Evolutionary conservation across 1,140 invertebrate species (phyloP).

Genomic region (Paraescarpia echinospica): DNA sequence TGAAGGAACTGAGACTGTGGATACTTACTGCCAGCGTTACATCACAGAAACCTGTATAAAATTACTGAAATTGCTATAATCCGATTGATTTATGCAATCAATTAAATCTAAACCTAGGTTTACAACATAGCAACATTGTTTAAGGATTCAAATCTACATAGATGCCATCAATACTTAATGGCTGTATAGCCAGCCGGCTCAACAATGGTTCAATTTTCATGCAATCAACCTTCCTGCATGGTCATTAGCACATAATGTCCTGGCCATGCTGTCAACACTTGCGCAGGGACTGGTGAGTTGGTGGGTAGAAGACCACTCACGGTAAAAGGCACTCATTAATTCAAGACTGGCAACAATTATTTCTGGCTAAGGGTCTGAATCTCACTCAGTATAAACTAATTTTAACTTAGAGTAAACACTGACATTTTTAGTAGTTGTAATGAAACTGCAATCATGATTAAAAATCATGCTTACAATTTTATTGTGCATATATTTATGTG

Average conservation of each 20-base stretch:
- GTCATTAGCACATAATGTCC: slow-evolving; percentile 3
- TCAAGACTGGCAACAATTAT: too few relatives aligned
- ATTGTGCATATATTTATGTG: too few relatives aligned
- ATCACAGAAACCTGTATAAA: background rate
- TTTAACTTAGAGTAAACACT: too few relatives aligned
- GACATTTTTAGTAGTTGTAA: too few relatives aligned
- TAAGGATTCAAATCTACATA: background rate
- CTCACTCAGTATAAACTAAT: too few relatives aligned
- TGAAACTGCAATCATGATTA: too few relatives aligned
- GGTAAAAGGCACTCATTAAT: too few relatives aligned
- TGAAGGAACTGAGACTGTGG: too few relatives aligned
- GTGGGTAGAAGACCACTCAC: background rate
- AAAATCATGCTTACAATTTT: too few relatives aligned
- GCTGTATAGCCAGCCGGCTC: background rate
- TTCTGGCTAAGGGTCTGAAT: too few relatives aligned
- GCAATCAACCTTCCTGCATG: background rate
- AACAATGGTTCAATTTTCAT: background rate
- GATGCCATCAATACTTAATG: background rate
- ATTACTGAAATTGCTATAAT: background rate
- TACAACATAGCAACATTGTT: background rate
- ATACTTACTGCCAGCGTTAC: background rate
- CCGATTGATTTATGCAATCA: background rate
- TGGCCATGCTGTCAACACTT: slow-evolving; percentile 8
- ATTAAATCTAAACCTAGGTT: background rate
- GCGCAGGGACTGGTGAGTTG: background rate